Base-by-base conservation (phyloP, 2,888 invertebrate genomes). In the Melinopterus prodromus region DNA sequence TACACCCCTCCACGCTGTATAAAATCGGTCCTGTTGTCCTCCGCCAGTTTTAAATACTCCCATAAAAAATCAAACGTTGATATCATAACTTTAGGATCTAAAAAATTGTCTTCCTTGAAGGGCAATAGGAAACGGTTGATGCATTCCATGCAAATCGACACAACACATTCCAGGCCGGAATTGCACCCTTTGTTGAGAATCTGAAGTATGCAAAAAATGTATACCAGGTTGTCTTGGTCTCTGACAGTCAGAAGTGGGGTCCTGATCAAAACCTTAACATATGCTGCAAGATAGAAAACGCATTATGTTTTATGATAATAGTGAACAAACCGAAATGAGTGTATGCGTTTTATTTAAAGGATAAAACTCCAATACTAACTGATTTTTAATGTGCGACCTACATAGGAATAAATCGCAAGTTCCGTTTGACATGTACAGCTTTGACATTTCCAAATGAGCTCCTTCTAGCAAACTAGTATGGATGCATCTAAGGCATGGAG, bases 31-130 rank as follows among this genome's bases (percentile, higher is more conserved):
- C n/a, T n/a, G n/a, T n/a, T n/a, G n/a, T n/a, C n/a, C n/a, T n/a
- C n/a, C n/a, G n/a, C n/a, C n/a, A n/a, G n/a, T n/a, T n/a, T n/a
- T n/a, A n/a, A n/a, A n/a, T n/a, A n/a, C 78, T 89, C 87, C 91
- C 91, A 91, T 35, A 90, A 83, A 79, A 89, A 90, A 77, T 88
- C 87, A 26, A 90, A 86, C 12, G 87, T 84, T 16, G 88, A 86
- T 77, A 90, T 85, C n/a, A 90, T 80, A 69, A 90, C 84, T 81
- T 88, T 89, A 37, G 85, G 84, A 80, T 90, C 87, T 70, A 87
- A 83, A 53, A 87, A 80, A 69, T 86, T 86, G 81, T 90, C 89
- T 6, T 85, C 35, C 15, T 71, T n/a, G n/a, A 78, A 71, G 12
- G 84, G 84, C 15, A 80, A 79, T 1, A 3, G 5, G 53, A 53